Base-by-base conservation (phyloP, 2,113 vertebrate genomes). In the Taxidea taxus region DNA sequence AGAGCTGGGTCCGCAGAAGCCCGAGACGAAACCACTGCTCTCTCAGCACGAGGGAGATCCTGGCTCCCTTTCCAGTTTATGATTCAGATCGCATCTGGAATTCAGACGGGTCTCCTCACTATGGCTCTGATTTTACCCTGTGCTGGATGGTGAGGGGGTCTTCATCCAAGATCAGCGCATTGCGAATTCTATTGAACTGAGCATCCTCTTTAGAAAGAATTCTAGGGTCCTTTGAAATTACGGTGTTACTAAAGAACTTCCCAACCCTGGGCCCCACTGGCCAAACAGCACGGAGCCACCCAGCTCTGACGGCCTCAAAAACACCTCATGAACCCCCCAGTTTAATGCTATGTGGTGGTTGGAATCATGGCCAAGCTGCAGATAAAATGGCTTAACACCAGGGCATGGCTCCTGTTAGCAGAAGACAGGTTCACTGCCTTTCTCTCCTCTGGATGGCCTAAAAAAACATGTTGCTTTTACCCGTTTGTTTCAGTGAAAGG, bases 401-500 rank as follows among this genome's bases (percentile, higher is more conserved):
- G 21, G 23, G 42, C 2, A 0, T 0, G 0, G 29, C 42, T 47
- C 44, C 64, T 39, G 42, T n/a, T 6, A 44, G 60, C 20, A 31
- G 21, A 51, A 31, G 64, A 64, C 34, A 74, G 27, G 77, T 37
- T 54, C 62, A 25, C 14, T 39, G 16, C 37, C 60, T 74, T 77
- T 74, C 83, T 74, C 13, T 91, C 74, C 56, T 68, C 51, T 2
- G 11, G 49, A 56, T 84, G 42, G 49, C 84, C 58, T 58, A 39
- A 95, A 66, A 84, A 95, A 92, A 81, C 39, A 66, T 34, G 11
- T 64, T 92, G 47, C 85, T 96, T 70, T 87, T 49, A 31, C 68
- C 84, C 83, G 54, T 95, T 97, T 96, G 87, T 85, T 96, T 91
- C 81, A 34, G 84, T 87, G 94, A 92, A 95, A 97, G 49, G 21